Conservation (phyloP, 2,113 vertebrate genomes). For the Xiphophorus couchianus region DNA sequence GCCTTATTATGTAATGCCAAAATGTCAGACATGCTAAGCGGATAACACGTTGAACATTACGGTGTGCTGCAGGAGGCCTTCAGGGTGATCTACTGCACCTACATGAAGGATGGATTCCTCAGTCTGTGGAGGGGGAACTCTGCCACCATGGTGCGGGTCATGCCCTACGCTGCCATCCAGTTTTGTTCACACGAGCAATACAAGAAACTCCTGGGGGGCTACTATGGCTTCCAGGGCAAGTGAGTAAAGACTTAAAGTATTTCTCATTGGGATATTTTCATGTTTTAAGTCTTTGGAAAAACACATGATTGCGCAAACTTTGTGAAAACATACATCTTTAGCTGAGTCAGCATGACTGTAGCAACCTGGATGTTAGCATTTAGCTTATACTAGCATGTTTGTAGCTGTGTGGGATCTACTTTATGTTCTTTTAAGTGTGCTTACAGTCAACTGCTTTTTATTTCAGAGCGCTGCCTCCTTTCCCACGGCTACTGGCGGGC, state of each 20-base stretch:
- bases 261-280: not conserved
- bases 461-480: constrained; percentile 88
- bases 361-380: not conserved
- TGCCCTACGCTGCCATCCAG: constrained; percentile 97
- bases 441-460: not conserved
- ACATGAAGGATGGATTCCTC: constrained; percentile 90
- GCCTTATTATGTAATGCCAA: not conserved
- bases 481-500: constrained; percentile 91
- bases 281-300: not conserved
- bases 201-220: constrained; percentile 86
- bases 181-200: constrained; percentile 96
- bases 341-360: not conserved
- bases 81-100: constrained; percentile 89
- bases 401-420: not conserved
- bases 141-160: constrained; percentile 95
- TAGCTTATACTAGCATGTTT: not conserved
- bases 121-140: constrained; percentile 97
- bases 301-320: too few relatives aligned
- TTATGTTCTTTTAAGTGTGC: too few relatives aligned
- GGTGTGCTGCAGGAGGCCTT: constrained; percentile 86
- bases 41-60: not conserved
- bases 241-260: constrained; percentile 72
- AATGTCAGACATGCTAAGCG: not conserved
- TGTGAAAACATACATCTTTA: not conserved
- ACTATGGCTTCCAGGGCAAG: constrained; percentile 93